These are phyloP conservation scores for Drosophila barbarae DNA, from an alignment of 2,888 invertebrate species.

Conservation along the genomic window DNA sequence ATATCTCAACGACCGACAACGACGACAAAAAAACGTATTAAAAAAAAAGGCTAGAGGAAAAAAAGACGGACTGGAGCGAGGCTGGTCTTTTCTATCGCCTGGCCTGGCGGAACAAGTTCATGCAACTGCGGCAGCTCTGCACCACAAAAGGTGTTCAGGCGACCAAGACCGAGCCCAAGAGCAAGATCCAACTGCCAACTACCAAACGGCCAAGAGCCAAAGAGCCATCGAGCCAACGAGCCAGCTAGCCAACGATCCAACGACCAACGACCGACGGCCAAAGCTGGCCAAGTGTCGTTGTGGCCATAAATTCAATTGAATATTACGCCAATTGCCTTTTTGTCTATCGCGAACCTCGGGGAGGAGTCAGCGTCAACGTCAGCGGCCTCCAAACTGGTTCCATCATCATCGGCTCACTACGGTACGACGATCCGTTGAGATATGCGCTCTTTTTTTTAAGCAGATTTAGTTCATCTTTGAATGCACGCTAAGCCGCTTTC, in stretches of 20 bases:
- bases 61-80: conserved; percentile 21
- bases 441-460: conserved; percentile 48
- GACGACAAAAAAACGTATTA: conserved; percentile 19
- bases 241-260: conserved; percentile 6
- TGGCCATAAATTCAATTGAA: conserved; percentile 77
- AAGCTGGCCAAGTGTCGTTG: conserved; percentile 69
- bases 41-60: conserved; percentile 2
- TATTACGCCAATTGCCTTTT: conserved; percentile 76
- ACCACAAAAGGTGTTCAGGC: conserved; percentile 65
- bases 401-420: conserved; percentile 34
- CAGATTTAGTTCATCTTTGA: conserved; percentile 67
- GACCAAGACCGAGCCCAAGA: conserved; percentile 46
- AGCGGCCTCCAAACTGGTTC: conserved; percentile 40
- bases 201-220: conserved; percentile 21
- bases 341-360: conserved; percentile 69
- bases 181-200: conserved; percentile 13
- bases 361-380: conserved; percentile 53
- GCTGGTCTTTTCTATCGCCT: conserved; percentile 47
- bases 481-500: conserved; percentile 66
- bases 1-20: conserved; percentile 68
- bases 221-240: conserved; percentile 14
- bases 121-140: conserved; percentile 54
- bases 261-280: conserved; percentile 19
- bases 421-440: conserved; percentile 1
- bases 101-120: conserved; percentile 72